phyloP scores from a whole-genome alignment of 2,113 vertebrate genomes.

The Gopherus evgoodei region DNA sequence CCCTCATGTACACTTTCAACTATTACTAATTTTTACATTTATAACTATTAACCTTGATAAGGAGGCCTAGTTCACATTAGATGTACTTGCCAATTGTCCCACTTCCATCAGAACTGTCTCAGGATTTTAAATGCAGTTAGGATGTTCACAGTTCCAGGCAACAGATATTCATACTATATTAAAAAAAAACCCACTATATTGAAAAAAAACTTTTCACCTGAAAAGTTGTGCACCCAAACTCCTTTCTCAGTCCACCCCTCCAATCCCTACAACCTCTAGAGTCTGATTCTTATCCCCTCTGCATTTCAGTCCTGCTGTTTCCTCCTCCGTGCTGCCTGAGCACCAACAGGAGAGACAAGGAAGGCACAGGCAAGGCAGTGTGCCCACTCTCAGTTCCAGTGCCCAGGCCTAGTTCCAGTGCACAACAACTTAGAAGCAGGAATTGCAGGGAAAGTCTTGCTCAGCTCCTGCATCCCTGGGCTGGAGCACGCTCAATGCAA shows the following conservation, averaged over 20 bases:
- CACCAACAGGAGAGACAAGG: background rate
- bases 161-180: background rate
- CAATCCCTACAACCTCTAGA: background rate
- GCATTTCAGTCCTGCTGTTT: background rate
- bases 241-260: background rate
- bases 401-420: rapidly evolving
- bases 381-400: background rate
- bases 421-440: rapidly evolving
- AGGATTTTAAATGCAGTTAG: background rate
- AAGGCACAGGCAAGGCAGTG: background rate
- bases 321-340: background rate
- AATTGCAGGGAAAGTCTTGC: background rate
- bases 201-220: background rate
- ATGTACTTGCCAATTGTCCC: background rate
- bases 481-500: rapidly evolving
- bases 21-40: slow-evolving; percentile 1
- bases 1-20: background rate
- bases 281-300: background rate
- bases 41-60: background rate
- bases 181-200: background rate
- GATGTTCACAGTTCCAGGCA: background rate
- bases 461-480: rapidly evolving
- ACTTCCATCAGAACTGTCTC: rapidly evolving
- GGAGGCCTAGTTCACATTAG: background rate
- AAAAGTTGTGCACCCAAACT: rapidly evolving